Conservation (phyloP, 2,797 vertebrate species). For the Gymnopithys bicolor region DNA sequence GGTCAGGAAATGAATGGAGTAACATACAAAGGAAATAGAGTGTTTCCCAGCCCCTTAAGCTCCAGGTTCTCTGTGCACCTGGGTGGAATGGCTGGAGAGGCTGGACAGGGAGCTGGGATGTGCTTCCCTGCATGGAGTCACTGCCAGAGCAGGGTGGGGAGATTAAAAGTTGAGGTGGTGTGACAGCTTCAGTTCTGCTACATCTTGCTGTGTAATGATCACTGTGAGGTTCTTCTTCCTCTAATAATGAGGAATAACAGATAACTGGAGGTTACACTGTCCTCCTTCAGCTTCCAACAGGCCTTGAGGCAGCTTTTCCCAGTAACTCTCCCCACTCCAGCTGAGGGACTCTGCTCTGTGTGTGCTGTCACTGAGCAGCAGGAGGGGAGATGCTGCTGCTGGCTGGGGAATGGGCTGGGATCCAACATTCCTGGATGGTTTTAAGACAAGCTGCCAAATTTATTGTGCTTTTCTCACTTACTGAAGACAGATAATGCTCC, state of each 20-base stretch:
- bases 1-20: background rate
- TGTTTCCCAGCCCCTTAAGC: accelerated
- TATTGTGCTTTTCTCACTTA: background rate
- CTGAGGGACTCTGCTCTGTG: background rate
- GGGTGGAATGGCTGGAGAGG: background rate
- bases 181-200: background rate
- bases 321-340: accelerated
- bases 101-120: background rate
- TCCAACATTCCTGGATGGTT: background rate
- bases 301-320: background rate
- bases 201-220: background rate
- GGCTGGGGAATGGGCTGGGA: background rate
- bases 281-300: background rate
- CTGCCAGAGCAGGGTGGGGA: background rate
- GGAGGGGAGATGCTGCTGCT: background rate
- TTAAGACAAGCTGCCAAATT: background rate
- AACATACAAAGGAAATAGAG: background rate
- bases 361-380: background rate
- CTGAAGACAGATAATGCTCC: background rate
- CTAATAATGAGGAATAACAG: background rate
- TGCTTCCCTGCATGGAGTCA: background rate
- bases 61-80: background rate
- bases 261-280: background rate
- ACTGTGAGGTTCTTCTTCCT: background rate
- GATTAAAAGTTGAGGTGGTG: background rate